Conservation (phyloP, 1,140 invertebrate genomes). For the Drosophila jambulina region DNA sequence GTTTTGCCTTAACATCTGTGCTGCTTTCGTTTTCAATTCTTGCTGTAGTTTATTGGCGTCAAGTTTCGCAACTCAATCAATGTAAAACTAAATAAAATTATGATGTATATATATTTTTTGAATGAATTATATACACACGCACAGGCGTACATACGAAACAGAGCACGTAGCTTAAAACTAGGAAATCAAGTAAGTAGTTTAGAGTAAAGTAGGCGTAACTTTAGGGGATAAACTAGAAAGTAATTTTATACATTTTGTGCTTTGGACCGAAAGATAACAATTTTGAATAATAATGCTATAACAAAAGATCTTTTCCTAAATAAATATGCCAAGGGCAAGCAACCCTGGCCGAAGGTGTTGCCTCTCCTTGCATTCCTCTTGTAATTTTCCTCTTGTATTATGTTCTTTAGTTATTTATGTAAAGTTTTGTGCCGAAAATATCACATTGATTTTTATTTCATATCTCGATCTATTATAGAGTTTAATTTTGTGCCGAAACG, state of each 20-base stretch:
- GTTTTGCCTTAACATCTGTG: slow-evolving; percentile 64
- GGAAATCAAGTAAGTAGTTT: slow-evolving; percentile 45
- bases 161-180: slow-evolving; percentile 60
- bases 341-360: slow-evolving; percentile 45
- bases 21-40: slow-evolving; percentile 44
- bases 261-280: slow-evolving; percentile 82
- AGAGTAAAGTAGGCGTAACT: slow-evolving; percentile 43
- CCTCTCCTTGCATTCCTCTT: slow-evolving; percentile 25
- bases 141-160: slow-evolving; percentile 59
- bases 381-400: slow-evolving; percentile 28
- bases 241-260: slow-evolving; percentile 84
- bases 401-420: slow-evolving; percentile 55
- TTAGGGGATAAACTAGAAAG: slow-evolving; percentile 63
- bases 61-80: slow-evolving; percentile 62
- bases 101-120: slow-evolving; percentile 31
- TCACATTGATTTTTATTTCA: slow-evolving; percentile 77
- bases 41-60: slow-evolving; percentile 54
- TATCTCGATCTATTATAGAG: slow-evolving; percentile 47
- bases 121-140: slow-evolving; percentile 48
- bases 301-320: slow-evolving; percentile 50
- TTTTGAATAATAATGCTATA: slow-evolving; percentile 73
- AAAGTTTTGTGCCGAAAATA: slow-evolving; percentile 84
- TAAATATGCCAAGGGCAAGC: slow-evolving; percentile 50
- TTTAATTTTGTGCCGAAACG: slow-evolving; percentile 65
- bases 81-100: slow-evolving; percentile 79